Base-by-base conservation (phyloP, 1,140 invertebrate species). In the Cydia splendana region DNA sequence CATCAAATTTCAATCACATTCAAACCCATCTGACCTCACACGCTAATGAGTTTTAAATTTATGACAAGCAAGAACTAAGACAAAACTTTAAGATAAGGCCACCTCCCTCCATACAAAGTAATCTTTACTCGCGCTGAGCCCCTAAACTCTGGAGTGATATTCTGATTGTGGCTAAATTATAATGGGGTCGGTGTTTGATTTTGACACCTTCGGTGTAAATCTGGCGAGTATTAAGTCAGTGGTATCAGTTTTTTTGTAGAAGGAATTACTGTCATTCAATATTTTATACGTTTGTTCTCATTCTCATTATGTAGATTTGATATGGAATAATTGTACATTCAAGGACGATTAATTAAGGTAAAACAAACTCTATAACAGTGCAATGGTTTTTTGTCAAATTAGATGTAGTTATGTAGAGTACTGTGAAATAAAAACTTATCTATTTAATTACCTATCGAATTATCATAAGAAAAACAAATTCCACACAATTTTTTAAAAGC, bases 81-180 rank as follows among this genome's bases (percentile, higher is more conserved):
- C 79, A 77, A 82, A 88, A 88, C 79, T 88, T 85, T 82, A 84
- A 91, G 90, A 91, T 91, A 92, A 90, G 88, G 81, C 78, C 79
- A 80, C 81, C 78, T 82, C 86, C 81, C 81, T 74, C 80, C 76
- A 75, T 79, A 81, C 80, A 82, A 87, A 89, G 86, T 93, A 91
- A 91, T 92, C 89, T 73, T 77, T 73, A 57, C 76, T 38, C 38
- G 45, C 67, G 30, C 76, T 57, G 65, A 51, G 65, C 57, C 45
- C 51, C 69, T 42, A 71, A 76, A 69, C 76, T 62, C 45, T 2
- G 75, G 48, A 76, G 90, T 90, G 89, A 82, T 84, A 79, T 71
- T 71, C 67, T 71, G 67, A 71, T 71, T 71, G 67, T 71, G 67
- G 67, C 67, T 18, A 42, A 71, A 45, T 71, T 71, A 71, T 71